Conservation (phyloP, 2,797 vertebrate species). For the Hyperoplus immaculatus region DNA sequence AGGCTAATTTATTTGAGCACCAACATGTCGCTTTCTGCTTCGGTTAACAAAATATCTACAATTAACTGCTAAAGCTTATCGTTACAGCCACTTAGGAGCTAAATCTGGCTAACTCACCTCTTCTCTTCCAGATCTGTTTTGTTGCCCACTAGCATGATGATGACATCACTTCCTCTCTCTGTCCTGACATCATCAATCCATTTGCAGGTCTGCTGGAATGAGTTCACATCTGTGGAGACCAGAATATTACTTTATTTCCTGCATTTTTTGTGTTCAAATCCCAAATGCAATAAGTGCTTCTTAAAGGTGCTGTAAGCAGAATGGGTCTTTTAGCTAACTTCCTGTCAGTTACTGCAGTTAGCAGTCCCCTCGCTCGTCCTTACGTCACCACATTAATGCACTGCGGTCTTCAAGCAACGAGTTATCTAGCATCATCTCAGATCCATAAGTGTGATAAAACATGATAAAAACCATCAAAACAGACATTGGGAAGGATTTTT, state of each 20-base stretch:
- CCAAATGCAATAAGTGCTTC: neutral
- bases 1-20: conserved; percentile 26
- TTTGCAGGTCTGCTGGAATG: conserved; percentile 95
- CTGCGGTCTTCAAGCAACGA: too few relatives aligned
- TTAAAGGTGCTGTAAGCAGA: too few relatives aligned
- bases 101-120: conserved; percentile 80
- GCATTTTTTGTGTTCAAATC: conserved; percentile 2
- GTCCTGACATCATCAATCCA: conserved; percentile 97
- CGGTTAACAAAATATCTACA: neutral
- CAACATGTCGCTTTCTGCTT: conserved; percentile 4
- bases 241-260: conserved; percentile 23
- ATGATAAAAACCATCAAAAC: too few relatives aligned
- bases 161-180: conserved; percentile 95
- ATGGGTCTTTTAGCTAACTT: too few relatives aligned
- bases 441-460: too few relatives aligned
- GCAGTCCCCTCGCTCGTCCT: too few relatives aligned
- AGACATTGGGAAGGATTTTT: too few relatives aligned
- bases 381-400: too few relatives aligned
- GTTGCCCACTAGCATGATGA: conserved; percentile 96
- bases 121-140: conserved; percentile 96
- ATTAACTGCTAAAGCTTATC: neutral
- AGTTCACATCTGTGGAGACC: conserved; percentile 90
- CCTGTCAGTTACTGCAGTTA: neutral
- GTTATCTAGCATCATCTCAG: too few relatives aligned
- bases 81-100: neutral